A percentile compares a stretch with the other conserved stretches of the same genome.
Conservation (phyloP, 1,140 invertebrate genomes). For the Apis laboriosa region DNA sequence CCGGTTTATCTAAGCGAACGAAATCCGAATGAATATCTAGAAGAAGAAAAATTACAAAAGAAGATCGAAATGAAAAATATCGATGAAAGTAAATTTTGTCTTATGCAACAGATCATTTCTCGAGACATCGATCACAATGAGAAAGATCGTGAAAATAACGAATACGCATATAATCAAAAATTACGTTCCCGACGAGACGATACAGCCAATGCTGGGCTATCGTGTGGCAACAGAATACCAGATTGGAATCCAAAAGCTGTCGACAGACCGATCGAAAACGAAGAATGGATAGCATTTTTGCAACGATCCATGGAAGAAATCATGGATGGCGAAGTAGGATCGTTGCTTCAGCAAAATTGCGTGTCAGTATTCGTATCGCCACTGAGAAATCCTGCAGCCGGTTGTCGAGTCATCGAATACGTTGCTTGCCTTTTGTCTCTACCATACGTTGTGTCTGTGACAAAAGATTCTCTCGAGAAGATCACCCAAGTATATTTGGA, state of each 20-base stretch:
- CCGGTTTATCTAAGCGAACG: neutral
- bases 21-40: neutral
- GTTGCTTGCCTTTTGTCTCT: constrained; percentile 87
- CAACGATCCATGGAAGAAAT: constrained; percentile 85
- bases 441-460: constrained; percentile 84
- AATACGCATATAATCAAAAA: neutral
- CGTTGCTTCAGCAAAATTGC: constrained; percentile 87
- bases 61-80: neutral
- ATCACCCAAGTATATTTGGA: constrained; percentile 87
- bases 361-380: constrained; percentile 88
- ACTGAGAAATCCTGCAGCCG: constrained; percentile 84
- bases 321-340: constrained; percentile 87
- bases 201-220: constrained; percentile 57
- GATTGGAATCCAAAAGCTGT: constrained; percentile 77
- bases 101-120: neutral
- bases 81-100: neutral
- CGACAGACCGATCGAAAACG: constrained; percentile 87
- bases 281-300: constrained; percentile 88
- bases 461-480: constrained; percentile 81
- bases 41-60: neutral
- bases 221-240: constrained; percentile 62
- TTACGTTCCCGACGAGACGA: constrained; percentile 50
- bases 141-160: neutral
- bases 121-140: neutral
- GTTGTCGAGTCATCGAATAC: constrained; percentile 84